These are phyloP conservation scores for Pseudochirops cupreus DNA, from an alignment of 2,797 vertebrate species.

Conservation along the genomic window DNA sequence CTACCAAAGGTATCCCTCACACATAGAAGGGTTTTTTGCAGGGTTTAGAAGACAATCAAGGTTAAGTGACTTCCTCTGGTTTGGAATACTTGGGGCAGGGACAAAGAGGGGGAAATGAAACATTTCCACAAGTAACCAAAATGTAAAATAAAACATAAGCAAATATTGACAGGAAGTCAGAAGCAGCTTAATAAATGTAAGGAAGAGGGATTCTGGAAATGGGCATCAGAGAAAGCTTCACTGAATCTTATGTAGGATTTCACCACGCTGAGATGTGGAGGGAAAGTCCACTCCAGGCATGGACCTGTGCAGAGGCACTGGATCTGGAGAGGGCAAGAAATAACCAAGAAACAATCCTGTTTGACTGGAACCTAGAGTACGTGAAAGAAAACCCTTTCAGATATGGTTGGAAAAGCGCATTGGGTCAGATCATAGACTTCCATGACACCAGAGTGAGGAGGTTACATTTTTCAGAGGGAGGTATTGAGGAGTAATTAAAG, in stretches of 20 bases:
- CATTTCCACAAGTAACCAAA: neutral
- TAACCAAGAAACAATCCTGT: neutral
- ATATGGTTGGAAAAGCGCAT: neutral
- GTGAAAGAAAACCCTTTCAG: neutral
- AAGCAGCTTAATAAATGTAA: neutral
- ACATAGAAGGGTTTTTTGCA: neutral
- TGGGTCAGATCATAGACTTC: neutral
- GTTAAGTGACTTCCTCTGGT: neutral
- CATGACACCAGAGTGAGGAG: neutral
- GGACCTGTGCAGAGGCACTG: neutral
- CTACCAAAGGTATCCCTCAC: neutral
- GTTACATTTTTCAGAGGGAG: neutral
- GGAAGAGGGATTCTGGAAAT: neutral
- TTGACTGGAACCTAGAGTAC: neutral
- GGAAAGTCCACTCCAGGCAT: neutral
- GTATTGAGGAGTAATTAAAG: neutral
- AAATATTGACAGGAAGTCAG: too few species aligned
- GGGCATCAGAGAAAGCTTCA: neutral
- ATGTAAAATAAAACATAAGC: neutral
- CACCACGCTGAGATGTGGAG: neutral
- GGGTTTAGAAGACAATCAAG: neutral
- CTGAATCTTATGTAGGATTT: neutral
- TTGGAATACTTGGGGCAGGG: neutral
- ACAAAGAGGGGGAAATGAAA: neutral
- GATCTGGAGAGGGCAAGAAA: neutral